These are phyloP conservation scores for Ricordea florida DNA, from an alignment of 92 coral and sea anemone species.

Conservation along the genomic window DNA sequence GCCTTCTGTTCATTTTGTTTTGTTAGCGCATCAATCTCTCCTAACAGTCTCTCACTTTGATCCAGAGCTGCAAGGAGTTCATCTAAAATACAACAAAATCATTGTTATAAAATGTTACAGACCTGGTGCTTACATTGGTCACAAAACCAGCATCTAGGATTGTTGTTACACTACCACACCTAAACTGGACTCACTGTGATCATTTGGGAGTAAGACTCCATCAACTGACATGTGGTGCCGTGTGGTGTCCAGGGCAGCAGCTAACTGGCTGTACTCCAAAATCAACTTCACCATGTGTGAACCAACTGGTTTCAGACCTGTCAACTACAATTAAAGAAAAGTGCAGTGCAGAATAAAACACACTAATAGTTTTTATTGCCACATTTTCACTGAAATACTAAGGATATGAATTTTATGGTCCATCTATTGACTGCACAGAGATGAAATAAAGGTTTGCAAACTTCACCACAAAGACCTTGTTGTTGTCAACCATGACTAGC, in stretches of 20 bases:
- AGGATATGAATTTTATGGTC: too few relatives aligned
- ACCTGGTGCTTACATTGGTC: too few relatives aligned
- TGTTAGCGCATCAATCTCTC: slow-evolving; percentile 77
- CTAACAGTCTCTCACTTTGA: slow-evolving; percentile 77
- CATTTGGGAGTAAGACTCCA: slow-evolving; percentile 77
- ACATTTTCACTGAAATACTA: too few relatives aligned
- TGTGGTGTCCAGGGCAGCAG: slow-evolving; percentile 88
- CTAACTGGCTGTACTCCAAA: slow-evolving; percentile 68
- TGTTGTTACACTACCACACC: too few relatives aligned
- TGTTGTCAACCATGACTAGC: too few relatives aligned
- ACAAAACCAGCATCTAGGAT: too few relatives aligned
- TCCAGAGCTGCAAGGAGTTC: slow-evolving; percentile 72
- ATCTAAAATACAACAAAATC: slow-evolving; percentile 12
- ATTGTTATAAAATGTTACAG: not conserved
- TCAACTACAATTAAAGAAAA: slow-evolving; percentile 37
- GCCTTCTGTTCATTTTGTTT: slow-evolving; percentile 72
- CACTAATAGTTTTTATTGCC: too few relatives aligned
- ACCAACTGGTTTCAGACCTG: slow-evolving; percentile 76
- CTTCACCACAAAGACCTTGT: too few relatives aligned
- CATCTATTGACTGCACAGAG: too few relatives aligned
- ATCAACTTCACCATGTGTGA: slow-evolving; percentile 58
- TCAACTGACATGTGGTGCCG: slow-evolving; percentile 87
- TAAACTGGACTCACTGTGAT: slow-evolving; percentile 72
- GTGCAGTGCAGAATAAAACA: not conserved
- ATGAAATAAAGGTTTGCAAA: too few relatives aligned